phyloP scores from a whole-genome alignment of 1,140 invertebrate species.

The Zaprionus camerounensis region DNA sequence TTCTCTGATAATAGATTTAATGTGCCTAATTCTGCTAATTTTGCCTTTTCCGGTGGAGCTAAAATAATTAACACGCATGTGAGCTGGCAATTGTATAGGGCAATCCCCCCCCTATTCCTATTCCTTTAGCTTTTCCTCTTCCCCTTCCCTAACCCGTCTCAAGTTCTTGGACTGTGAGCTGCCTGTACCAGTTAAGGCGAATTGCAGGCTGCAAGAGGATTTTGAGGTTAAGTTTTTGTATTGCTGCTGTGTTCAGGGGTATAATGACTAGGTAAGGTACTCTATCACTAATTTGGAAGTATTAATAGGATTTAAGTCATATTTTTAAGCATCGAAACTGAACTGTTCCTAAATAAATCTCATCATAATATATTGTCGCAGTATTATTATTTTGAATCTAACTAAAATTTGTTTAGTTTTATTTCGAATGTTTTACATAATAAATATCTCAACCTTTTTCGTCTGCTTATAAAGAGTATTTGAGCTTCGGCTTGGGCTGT shows the following conservation, averaged over 20 bases:
- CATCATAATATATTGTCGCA: too few species aligned
- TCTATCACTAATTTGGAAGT: not conserved
- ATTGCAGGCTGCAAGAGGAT: slow-evolving; percentile 17
- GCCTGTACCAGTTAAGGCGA: slow-evolving; percentile 13
- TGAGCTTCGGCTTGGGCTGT: not conserved
- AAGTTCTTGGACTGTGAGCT: not conserved
- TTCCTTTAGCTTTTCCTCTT: not conserved
- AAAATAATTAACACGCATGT: slow-evolving; percentile 62
- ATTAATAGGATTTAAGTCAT: too few species aligned
- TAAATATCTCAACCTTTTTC: not conserved
- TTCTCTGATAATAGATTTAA: slow-evolving; percentile 60
- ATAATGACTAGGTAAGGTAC: not conserved
- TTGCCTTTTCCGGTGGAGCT: slow-evolving; percentile 36
- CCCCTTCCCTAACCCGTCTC: too few species aligned
- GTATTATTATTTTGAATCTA: not conserved
- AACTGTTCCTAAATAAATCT: too few species aligned
- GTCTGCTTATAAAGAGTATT: not conserved
- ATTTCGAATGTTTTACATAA: not conserved
- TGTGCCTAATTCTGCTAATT: slow-evolving; percentile 60
- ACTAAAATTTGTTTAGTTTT: not conserved
- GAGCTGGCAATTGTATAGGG: slow-evolving; percentile 35
- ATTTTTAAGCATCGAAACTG: too few species aligned
- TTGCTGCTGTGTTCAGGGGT: not conserved
- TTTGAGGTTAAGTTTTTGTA: slow-evolving; percentile 23
- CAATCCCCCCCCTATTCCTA: not conserved